Evolutionary conservation across 2,113 vertebrate species (phyloP).

Genomic region (Boulengeromyrus knoepffleri): DNA sequence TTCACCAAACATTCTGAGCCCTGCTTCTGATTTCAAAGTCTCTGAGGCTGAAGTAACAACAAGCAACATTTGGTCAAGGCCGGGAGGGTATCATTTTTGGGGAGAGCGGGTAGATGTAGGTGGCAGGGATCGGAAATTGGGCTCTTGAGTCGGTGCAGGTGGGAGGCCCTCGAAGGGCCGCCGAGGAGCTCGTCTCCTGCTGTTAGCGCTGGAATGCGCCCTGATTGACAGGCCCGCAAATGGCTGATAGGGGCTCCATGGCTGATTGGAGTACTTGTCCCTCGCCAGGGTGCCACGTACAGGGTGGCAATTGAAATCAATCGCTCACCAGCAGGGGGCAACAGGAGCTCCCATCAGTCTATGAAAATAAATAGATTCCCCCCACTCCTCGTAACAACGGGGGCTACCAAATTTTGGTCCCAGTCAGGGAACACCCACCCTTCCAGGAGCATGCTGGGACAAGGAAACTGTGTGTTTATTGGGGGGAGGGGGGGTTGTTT

Average conservation of each 20-base stretch:
- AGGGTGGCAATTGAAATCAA: slow-evolving; percentile 49
- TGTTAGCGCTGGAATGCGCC: slow-evolving; percentile 35
- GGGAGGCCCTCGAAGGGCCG: slow-evolving; percentile 27
- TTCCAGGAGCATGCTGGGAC: not conserved
- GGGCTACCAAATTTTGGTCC: not conserved
- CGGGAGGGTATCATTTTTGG: not conserved
- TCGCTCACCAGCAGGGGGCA: slow-evolving; percentile 32
- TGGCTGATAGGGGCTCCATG: slow-evolving; percentile 45
- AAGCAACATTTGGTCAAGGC: not conserved
- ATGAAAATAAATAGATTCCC: slow-evolving; percentile 10
- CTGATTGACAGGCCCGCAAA: slow-evolving; percentile 59
- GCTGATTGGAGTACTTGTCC: slow-evolving; percentile 53
- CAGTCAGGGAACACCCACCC: not conserved
- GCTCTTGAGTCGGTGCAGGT: slow-evolving; percentile 36
- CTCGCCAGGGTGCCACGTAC: slow-evolving; percentile 37
- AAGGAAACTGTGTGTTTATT: not conserved
- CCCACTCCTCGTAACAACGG: not conserved
- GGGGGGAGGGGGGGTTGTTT: not conserved
- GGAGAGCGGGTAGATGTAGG: slow-evolving; percentile 5
- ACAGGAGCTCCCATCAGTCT: not conserved
- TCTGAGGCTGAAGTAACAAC: not conserved
- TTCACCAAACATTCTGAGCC: not conserved
- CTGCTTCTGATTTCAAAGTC: not conserved
- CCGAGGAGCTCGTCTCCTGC: slow-evolving; percentile 38
- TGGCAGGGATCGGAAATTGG: slow-evolving; percentile 33